Evolutionary conservation across 2,888 invertebrate genomes (phyloP), one percentile per base, ranked within the genome.

Genomic region (Charanyca ferruginea): DNA sequence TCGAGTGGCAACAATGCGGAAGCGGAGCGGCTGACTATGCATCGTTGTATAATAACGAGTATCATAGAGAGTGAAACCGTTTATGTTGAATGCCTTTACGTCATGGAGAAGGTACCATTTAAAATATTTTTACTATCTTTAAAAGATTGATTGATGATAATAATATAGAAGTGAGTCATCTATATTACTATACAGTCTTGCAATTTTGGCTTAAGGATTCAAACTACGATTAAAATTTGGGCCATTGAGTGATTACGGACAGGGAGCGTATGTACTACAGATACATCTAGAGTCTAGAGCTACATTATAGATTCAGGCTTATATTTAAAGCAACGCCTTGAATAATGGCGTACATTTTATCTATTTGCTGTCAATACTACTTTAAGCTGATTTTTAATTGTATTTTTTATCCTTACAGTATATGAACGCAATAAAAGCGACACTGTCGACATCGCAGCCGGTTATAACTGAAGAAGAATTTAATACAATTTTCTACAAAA

Each of bases 31-130:
- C 97, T 97, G 69, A 97, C 98, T 58, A 98, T 98, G 97, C 98
- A 98, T 85, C 97, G 98, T 85, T 98, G 98, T 88, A 98, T 99
- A 86, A 96, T 99, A 72, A 97, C 97, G 81, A 98, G 98, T 87
- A 98, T 99, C 79, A 97, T 99, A 82, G 98, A 98, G 85, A 98
- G 98, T 90, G 99, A 99, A 94, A 97, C 97, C 55, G 97, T 98
- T 78, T 99, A 99, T 90, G 98, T 99, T 49, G 98, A 98, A 91
- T 98, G 98, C 91, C 96, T 99, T 59, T 98, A 98, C 85, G 98
- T 98, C 75, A 97, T 98, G 96, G 96, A 98, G 83, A 98, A 98
- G 96, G 98, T 98, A 94, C 42, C 28, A 52, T 53, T 60, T 53
- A 42, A 32, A 44, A 59, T 48, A 25, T 47, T 35, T 57, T 92